These are phyloP conservation scores for Paraescarpia echinospica DNA, from an alignment of 1,140 invertebrate genomes.

Conservation along the genomic window DNA sequence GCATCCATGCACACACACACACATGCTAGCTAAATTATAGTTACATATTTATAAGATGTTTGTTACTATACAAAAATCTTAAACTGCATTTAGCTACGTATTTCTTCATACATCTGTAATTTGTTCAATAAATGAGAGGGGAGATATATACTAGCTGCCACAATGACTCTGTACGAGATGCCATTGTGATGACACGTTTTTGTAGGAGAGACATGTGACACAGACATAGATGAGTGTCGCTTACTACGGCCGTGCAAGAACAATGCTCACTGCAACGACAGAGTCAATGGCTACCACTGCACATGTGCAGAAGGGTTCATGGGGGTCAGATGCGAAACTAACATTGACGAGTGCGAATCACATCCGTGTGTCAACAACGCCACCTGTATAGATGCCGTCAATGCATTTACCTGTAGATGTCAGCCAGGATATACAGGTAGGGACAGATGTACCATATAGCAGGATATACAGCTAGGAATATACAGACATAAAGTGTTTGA, in stretches of 20 bases:
- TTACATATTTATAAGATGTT: too few relatives aligned
- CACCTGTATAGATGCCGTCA: background rate
- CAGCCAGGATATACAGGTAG: slow-evolving; percentile 19
- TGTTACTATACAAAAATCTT: too few relatives aligned
- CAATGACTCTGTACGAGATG: too few relatives aligned
- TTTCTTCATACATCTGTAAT: too few relatives aligned
- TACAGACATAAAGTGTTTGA: too few relatives aligned
- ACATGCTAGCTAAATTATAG: too few relatives aligned
- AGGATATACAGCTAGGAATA: slow-evolving; percentile 13
- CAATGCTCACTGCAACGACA: slow-evolving; percentile 86
- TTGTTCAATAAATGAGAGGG: too few relatives aligned
- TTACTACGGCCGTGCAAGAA: slow-evolving; percentile 86
- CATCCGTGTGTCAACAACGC: slow-evolving; percentile 67
- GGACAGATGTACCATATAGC: too few relatives aligned
- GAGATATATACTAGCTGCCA: too few relatives aligned
- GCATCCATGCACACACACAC: background rate
- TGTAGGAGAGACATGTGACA: slow-evolving; percentile 48
- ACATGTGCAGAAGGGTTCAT: slow-evolving; percentile 74
- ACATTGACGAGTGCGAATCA: slow-evolving; percentile 65
- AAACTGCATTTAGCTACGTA: too few relatives aligned
- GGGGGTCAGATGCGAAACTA: slow-evolving; percentile 16
- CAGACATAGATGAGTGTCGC: slow-evolving; percentile 89
- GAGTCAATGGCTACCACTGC: slow-evolving; percentile 71
- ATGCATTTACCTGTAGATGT: slow-evolving; percentile 16
- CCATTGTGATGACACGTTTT: background rate